Evolutionary conservation across 2,888 invertebrate species (phyloP), one percentile per base, ranked within the genome.

Genomic region (Rhingia campestris): DNA sequence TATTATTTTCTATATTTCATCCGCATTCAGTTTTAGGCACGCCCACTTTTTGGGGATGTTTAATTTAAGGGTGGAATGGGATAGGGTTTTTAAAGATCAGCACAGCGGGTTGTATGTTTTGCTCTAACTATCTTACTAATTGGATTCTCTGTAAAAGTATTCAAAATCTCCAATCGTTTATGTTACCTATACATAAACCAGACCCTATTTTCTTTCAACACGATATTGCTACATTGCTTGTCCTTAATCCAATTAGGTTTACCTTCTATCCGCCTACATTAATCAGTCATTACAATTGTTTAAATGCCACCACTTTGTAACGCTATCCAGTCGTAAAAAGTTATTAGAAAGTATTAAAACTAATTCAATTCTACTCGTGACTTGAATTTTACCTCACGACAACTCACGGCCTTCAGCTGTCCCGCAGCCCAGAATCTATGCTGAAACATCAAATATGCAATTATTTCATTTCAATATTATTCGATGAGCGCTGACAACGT

Each of bases 371-470:
- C 59, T 22, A 22, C 22, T 22, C 6, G 12, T 6, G 33, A 32
- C 51, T 41, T 9, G 22, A 22, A 22, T 32, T 37, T 33, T 39
- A 7, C 37, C 7, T 12, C 33, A 47, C 33, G 33, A 10, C 6
- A 35, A 32, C 22, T 1, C 22, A 35, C 54, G 41, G 49, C 81
- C 77, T 81, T 75, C 77, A 70, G 47, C 72, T 82, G 77, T 77
- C 77, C 61, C 58, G 12, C 30, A 51, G 7, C 32, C 7, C 49
- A 49, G 32, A 77, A 77, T 59, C 67, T 82, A 77, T 72, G 66
- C 72, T 61, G 33, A 30, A 41, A 61, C 72, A 74, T 79, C 73
- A 79, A 74, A 75, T 75, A 70, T 80, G 74, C 80, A 84, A 74
- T 70, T 70, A 75, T 80, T 70, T 80, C 35, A 59, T 70, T 70